A percentile compares a stretch with the other conserved stretches of the same genome.
These are phyloP conservation scores for Branchinecta lynchi DNA, from an alignment of 1,140 invertebrate species.

Conservation along the genomic window DNA sequence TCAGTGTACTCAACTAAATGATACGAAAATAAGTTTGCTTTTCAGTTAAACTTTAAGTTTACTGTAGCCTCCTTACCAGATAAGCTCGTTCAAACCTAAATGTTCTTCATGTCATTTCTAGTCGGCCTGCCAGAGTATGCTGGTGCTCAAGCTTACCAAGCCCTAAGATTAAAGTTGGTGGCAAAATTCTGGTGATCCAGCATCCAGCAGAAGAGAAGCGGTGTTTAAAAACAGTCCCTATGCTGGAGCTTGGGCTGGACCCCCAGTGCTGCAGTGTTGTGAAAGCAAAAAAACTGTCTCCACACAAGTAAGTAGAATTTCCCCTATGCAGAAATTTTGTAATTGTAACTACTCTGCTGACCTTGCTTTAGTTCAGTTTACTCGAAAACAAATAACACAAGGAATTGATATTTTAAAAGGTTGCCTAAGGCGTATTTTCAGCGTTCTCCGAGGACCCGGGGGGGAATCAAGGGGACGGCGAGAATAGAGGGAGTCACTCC, in stretches of 20 bases:
- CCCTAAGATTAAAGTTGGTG: constrained; percentile 45
- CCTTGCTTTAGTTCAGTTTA: neutral
- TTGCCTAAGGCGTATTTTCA: no score
- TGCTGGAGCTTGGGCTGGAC: constrained; percentile 57
- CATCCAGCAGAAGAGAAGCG: constrained; percentile 85
- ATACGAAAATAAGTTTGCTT: no score
- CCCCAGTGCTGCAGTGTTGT: constrained; percentile 56
- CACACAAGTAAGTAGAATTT: constrained; percentile 25
- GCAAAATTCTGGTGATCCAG: constrained; percentile 63
- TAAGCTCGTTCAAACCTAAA: no score
- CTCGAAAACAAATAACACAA: no score
- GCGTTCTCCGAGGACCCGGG: no score
- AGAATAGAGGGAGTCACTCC: no score
- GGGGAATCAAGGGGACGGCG: no score
- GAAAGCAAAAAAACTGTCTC: constrained; percentile 69
- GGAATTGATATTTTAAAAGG: no score
- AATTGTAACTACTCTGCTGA: neutral
- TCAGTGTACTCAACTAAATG: no score
- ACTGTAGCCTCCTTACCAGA: no score
- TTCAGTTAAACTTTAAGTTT: no score
- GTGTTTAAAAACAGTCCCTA: constrained; percentile 70
- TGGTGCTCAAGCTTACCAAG: constrained; percentile 68
- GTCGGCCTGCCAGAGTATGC: constrained; percentile 67
- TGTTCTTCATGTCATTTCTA: constrained; percentile 31
- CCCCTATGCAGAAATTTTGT: neutral